These are phyloP conservation scores for Amphipoea lucens DNA, from an alignment of 2,888 invertebrate species.

Conservation along the genomic window DNA sequence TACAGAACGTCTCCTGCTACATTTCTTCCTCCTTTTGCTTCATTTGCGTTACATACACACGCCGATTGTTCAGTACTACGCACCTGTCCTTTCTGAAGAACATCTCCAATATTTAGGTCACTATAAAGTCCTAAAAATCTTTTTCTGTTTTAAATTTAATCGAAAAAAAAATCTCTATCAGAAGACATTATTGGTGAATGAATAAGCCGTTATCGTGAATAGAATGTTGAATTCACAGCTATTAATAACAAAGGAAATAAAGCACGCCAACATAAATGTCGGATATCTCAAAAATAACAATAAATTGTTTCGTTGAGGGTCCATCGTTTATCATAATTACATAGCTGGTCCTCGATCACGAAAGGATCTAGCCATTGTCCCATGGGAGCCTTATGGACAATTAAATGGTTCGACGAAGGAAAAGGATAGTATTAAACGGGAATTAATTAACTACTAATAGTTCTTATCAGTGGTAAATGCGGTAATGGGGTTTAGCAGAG, in stretches of 20 bases:
- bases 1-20: not conserved
- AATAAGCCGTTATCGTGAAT: not conserved
- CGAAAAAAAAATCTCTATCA: not conserved
- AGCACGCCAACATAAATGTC: slow-evolving; percentile 19
- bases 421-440: slow-evolving; percentile 1
- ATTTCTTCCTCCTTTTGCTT: not conserved
- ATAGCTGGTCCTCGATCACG: slow-evolving; percentile 20
- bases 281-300: slow-evolving; percentile 33
- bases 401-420: slow-evolving; percentile 18
- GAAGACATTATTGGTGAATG: not conserved
- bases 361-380: slow-evolving; percentile 1
- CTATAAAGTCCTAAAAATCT: not conserved
- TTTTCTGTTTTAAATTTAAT: not conserved
- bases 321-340: slow-evolving; percentile 46
- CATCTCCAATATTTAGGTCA: not conserved
- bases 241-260: slow-evolving; percentile 5
- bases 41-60: not conserved
- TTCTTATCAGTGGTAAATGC: not conserved
- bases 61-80: not conserved
- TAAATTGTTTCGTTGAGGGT: slow-evolving; percentile 39
- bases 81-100: not conserved
- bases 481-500: not conserved
- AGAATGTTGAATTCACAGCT: not conserved
- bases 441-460: not conserved
- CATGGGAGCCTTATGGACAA: slow-evolving; percentile 15